Base-by-base conservation (phyloP, 2,888 invertebrate genomes). In the Acheta domesticus region DNA sequence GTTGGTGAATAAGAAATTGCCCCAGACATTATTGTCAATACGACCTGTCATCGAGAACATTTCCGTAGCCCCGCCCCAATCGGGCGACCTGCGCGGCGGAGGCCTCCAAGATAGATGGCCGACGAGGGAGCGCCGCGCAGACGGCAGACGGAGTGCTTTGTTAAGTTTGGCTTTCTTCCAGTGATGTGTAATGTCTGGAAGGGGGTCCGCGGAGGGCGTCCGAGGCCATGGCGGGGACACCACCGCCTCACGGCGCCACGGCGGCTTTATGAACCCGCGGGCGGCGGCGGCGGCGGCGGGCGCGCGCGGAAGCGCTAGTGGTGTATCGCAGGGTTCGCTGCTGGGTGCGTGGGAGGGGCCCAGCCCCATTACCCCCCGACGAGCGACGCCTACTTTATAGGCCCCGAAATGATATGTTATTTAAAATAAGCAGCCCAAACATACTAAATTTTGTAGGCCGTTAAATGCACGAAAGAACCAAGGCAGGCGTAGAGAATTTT, bases 141-240 rank as follows among this genome's bases (percentile, higher is more conserved):
- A 62, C n/a, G 62, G 16, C 16, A 62, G 62, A 62, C n/a, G 62
- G 62, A 62, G 62, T 62, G 62, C 62, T 62, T 62, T 62, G 62
- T 62, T 62, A 62, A 62, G 62, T 62, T 62, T 62, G 62, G 62
- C 62, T 62, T 62, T 62, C 62, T 62, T 62, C 62, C 62, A 62
- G n/a, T 62, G 62, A 62, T 62, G 62, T 62, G 62, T 62, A 62
- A 62, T 62, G n/a, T 11, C 16, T 19, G 62, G 62, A n/a, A 11
- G 62, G n/a, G 62, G n/a, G 62, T 23, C 14, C 62, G n/a, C n/a
- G 62, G n/a, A 5, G 62, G n/a, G 62, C 36, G 36, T 36, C 36
- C 36, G 36, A 36, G 36, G 36, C 8, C 36, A 36, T 8, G 36
- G 8, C 23, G 23, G 23, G 2, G 23, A 23, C 23, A 23, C 36